Evolutionary conservation across 2,113 vertebrate species (phyloP), one percentile per base, ranked within the genome.

Genomic region (Numenius arquata): DNA sequence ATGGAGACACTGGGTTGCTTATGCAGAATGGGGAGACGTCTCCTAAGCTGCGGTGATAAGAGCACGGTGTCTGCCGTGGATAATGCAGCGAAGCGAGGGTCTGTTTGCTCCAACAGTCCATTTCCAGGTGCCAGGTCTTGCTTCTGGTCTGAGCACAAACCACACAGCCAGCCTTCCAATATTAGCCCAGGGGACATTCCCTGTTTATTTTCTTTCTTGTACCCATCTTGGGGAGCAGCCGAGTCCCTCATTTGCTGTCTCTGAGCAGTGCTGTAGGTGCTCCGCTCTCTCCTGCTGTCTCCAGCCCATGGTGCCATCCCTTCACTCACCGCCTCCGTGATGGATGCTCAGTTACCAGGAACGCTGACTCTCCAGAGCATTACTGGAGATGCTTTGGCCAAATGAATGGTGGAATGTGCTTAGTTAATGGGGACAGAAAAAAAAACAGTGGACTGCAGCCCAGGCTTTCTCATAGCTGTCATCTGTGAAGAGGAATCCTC

Each of bases 251-350:
- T 36, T 27, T 72, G 36, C 50, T 52, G 18, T 32, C 43, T 27
- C 38, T 0, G 2, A 29, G 34, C 21, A 52, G 62, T 16, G 15
- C 17, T 63, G 16, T 15, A 12, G 16, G 22, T 41, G 32, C 38
- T 71, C 34, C 5, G 6, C 38, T 27, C 16, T 59, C n/a, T 63
- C 3, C 43, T 56, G 67, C 1, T 7, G 23, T 16, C 66, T 22
- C 52, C 25, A 30, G 40, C 12, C 58, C 5, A 18, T 0, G 2
- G 40, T 19, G 26, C 55, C 2, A 4, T 29, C 19, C 56, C 32
- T 43, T 27, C 0, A 0, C 18, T 58, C 4, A 0, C 16, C 2
- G 1, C 43, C 21, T 38, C 38, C 0, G 1, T 1, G 4, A 43
- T 0, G 9, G 22, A 27, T 68, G 68, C 70, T 70, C 23, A 27